A percentile compares a stretch with the other conserved stretches of the same genome.
These are phyloP conservation scores for Nemoura dubitans DNA, from an alignment of 2,888 invertebrate genomes.

Conservation along the genomic window DNA sequence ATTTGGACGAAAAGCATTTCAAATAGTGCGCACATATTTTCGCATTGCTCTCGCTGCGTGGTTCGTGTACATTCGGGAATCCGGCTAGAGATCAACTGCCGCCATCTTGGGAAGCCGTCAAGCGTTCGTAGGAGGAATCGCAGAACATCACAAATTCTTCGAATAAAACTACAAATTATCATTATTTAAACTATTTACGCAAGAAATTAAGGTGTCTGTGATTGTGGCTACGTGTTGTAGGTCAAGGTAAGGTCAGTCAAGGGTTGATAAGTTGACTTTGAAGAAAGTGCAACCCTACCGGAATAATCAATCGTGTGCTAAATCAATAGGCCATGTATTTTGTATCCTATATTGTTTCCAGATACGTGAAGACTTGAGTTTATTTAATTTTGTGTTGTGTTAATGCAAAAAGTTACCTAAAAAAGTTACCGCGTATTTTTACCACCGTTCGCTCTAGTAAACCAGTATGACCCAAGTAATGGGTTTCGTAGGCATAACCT, in stretches of 20 bases:
- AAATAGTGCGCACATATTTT: too few species aligned
- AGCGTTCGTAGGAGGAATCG: neutral
- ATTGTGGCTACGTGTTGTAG: conserved; percentile 49
- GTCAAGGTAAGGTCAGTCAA: conserved; percentile 51
- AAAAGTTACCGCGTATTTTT: conserved; percentile 50
- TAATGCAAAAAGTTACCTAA: conserved; percentile 28
- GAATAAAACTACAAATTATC: neutral
- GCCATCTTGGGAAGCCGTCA: conserved; percentile 12
- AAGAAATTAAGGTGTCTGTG: conserved; percentile 47
- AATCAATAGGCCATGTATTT: conserved; percentile 49
- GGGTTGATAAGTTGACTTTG: conserved; percentile 49
- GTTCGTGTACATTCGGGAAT: too few species aligned
- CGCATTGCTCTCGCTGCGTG: too few species aligned
- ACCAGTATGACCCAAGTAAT: conserved; percentile 47
- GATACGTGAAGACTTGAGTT: conserved; percentile 51
- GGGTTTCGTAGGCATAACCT: conserved; percentile 46
- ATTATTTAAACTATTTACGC: neutral
- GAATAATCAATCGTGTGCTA: conserved; percentile 49
- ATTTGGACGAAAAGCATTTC: too few species aligned
- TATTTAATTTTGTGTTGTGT: conserved; percentile 52
- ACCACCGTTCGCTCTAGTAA: conserved; percentile 44
- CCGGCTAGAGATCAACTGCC: neutral
- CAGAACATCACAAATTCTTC: neutral
- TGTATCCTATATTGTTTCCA: conserved; percentile 49
- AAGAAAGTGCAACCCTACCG: conserved; percentile 51